These are phyloP conservation scores for Stylophora pistillata DNA, from an alignment of 64 coral and sea anemone species.

Conservation along the genomic window DNA sequence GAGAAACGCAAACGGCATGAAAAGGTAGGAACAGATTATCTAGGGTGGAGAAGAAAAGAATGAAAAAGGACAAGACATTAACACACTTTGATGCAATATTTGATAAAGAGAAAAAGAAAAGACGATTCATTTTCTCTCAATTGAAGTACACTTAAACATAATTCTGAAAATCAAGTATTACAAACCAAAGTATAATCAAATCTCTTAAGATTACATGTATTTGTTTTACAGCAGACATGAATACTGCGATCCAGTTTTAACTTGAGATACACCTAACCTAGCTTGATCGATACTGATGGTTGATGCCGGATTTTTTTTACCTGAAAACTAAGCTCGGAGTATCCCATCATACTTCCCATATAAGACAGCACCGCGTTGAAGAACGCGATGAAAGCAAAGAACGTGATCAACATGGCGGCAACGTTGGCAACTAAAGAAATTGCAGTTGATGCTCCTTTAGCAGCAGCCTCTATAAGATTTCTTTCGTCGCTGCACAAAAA, in stretches of 20 bases:
- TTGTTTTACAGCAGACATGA: too few relatives aligned
- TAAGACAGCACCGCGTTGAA: conserved; percentile 74
- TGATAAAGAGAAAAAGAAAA: too few relatives aligned
- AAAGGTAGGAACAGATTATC: conserved; percentile 85
- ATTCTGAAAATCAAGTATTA: too few relatives aligned
- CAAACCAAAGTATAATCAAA: too few relatives aligned
- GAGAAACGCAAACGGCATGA: conserved; percentile 89
- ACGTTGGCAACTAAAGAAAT: conserved; percentile 85
- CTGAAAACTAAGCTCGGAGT: conserved; percentile 70
- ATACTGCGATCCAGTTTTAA: too few relatives aligned
- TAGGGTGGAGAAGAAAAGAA: conserved; percentile 2
- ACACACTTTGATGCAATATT: too few relatives aligned
- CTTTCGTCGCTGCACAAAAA: conserved; percentile 69
- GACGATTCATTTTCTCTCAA: too few relatives aligned
- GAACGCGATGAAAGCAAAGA: conserved; percentile 86
- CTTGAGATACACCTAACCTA: not conserved
- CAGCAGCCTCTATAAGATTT: conserved; percentile 92
- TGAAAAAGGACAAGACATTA: not conserved
- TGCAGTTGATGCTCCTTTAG: conserved; percentile 78
- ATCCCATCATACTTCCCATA: conserved; percentile 76
- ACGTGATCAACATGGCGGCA: conserved; percentile 78
- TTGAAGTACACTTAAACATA: too few relatives aligned
- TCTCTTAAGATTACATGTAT: too few relatives aligned
- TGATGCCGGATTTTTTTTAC: not conserved
- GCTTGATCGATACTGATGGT: not conserved